A percentile compares a stretch with the other conserved stretches of the same genome.
These are phyloP conservation scores for Numenius phaeopus DNA, from an alignment of 2,797 vertebrate genomes.

Conservation along the genomic window DNA sequence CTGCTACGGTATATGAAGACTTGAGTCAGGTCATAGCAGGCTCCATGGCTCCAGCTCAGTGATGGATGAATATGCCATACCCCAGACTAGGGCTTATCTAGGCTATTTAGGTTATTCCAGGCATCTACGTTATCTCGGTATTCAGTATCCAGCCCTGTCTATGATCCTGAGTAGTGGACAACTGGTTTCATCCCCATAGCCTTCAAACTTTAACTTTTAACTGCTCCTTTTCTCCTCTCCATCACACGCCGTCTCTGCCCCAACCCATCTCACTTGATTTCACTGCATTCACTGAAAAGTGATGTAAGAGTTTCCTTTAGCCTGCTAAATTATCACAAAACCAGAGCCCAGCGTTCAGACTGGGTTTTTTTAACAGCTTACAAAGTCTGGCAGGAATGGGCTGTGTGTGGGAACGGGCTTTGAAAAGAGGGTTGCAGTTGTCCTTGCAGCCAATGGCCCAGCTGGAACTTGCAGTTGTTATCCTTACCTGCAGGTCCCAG, in stretches of 20 bases:
- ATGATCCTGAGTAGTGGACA: neutral
- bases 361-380: neutral
- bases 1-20: neutral
- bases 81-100: slow-evolving; percentile 19
- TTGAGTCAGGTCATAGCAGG: neutral
- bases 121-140: neutral
- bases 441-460: neutral
- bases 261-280: fast-evolving
- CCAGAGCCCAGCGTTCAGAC: neutral
- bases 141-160: neutral
- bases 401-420: neutral
- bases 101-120: slow-evolving; percentile 29
- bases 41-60: neutral
- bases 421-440: neutral
- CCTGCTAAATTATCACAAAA: neutral
- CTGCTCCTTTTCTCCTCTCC: neutral
- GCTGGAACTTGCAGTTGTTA: neutral
- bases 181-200: neutral
- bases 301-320: neutral
- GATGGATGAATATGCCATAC: neutral
- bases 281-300: neutral
- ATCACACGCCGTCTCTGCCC: neutral
- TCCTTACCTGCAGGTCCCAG: neutral
- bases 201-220: neutral
- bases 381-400: neutral